Conservation (phyloP, 1,140 invertebrate genomes). For the Leptoteleia sp. region DNA sequence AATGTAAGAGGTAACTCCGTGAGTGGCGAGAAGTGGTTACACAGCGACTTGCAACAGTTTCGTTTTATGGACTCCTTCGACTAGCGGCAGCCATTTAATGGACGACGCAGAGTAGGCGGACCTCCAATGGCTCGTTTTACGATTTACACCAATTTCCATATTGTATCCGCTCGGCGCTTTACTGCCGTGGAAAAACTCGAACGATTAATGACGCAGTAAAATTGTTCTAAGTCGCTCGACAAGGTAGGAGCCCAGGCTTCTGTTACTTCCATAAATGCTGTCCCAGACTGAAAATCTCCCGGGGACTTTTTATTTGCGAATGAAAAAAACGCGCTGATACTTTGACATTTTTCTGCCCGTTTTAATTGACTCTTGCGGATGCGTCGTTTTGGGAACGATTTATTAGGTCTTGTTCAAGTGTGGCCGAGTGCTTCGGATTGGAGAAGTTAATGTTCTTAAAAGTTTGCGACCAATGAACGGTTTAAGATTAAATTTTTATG, state of each 20-base stretch:
- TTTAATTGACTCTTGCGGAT: too few relatives aligned
- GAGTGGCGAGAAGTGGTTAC: slow-evolving; percentile 29
- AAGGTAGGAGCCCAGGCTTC: slow-evolving; percentile 51
- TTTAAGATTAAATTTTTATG: too few relatives aligned
- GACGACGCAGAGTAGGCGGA: slow-evolving; percentile 61
- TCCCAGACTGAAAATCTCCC: background rate
- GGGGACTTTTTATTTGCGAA: background rate
- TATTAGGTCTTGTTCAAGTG: too few relatives aligned
- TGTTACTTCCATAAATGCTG: slow-evolving; percentile 63
- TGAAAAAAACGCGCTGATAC: too few relatives aligned
- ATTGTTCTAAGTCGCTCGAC: slow-evolving; percentile 64
- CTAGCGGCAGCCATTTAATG: slow-evolving; percentile 68
- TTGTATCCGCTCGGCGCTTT: slow-evolving; percentile 67
- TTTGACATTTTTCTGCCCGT: too few relatives aligned
- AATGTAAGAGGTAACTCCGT: slow-evolving; percentile 52
- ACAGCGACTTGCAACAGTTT: slow-evolving; percentile 69
- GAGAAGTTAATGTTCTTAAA: too few relatives aligned
- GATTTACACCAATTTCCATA: slow-evolving; percentile 75
- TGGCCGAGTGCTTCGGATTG: too few relatives aligned
- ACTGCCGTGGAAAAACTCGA: slow-evolving; percentile 67
- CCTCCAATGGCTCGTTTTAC: slow-evolving; percentile 70
- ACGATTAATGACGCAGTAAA: slow-evolving; percentile 71
- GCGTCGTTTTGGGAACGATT: too few relatives aligned
- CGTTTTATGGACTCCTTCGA: slow-evolving; percentile 72
- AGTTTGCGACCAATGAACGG: too few relatives aligned